Evolutionary conservation across 2,888 invertebrate species (phyloP).

Genomic region (Watsonalla binaria): DNA sequence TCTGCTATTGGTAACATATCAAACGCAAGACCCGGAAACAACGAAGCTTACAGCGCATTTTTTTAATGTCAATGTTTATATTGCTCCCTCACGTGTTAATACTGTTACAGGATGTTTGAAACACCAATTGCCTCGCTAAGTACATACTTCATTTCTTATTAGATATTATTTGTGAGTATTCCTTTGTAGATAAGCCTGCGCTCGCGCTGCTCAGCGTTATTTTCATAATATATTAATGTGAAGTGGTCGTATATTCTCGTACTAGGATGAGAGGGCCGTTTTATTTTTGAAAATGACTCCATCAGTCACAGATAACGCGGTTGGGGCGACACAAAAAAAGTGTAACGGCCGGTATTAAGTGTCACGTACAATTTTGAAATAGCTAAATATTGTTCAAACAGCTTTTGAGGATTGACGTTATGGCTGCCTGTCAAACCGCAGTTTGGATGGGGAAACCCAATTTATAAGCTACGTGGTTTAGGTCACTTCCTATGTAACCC

Average conservation of each 20-base stretch:
- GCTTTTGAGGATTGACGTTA: conserved; percentile 42
- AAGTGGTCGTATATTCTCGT: conserved; percentile 63
- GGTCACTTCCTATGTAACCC: conserved; percentile 1
- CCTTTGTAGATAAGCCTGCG: conserved; percentile 55
- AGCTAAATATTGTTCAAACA: conserved; percentile 59
- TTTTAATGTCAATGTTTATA: conserved; percentile 66
- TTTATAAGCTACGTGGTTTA: conserved; percentile 15
- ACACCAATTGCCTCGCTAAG: conserved; percentile 58
- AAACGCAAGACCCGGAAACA: conserved; percentile 41
- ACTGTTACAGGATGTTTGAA: conserved; percentile 70
- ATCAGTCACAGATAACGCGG: conserved; percentile 71
- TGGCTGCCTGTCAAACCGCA: conserved; percentile 35
- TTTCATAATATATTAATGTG: conserved; percentile 70
- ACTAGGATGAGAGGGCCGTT: conserved; percentile 53
- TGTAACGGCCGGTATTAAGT: conserved; percentile 54
- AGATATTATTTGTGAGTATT: conserved; percentile 64
- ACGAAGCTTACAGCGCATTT: conserved; percentile 47
- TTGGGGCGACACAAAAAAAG: conserved; percentile 55
- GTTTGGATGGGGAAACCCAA: conserved; percentile 23
- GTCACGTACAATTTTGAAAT: conserved; percentile 53
- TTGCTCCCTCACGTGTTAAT: conserved; percentile 62
- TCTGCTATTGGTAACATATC: not conserved
- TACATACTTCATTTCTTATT: conserved; percentile 67
- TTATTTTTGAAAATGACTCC: conserved; percentile 75
- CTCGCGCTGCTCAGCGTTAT: conserved; percentile 33